phyloP scores from a whole-genome alignment of 2,888 invertebrate genomes.

The Sarcophaga caerulescens region DNA sequence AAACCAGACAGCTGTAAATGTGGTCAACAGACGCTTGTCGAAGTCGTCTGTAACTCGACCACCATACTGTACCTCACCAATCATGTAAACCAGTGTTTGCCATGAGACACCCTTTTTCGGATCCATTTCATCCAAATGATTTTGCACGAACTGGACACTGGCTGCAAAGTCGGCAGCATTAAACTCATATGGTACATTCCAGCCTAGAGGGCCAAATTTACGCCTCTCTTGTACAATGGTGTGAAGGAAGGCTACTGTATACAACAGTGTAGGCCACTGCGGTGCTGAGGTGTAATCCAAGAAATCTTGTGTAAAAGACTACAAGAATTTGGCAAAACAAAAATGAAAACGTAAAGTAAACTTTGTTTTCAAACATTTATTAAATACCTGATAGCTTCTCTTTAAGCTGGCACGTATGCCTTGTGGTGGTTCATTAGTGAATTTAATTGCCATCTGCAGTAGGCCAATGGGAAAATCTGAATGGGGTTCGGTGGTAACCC shows the following conservation, averaged over 20 bases:
- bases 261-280: constrained; percentile 96
- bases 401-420: constrained; percentile 96
- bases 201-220: constrained; percentile 97
- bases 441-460: constrained; percentile 96
- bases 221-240: constrained; percentile 97
- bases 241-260: constrained; percentile 96
- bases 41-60: constrained; percentile 98
- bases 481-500: constrained; percentile 98
- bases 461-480: constrained; percentile 94
- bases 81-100: constrained; percentile 98
- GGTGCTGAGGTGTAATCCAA: constrained; percentile 94
- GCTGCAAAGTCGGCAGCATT: constrained; percentile 96
- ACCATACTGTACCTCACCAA: constrained; percentile 94
- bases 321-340: neutral
- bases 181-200: constrained; percentile 98
- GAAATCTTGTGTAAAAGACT: constrained; percentile 87
- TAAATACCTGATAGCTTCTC: constrained; percentile 90
- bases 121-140: constrained; percentile 98
- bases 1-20: constrained; percentile 98
- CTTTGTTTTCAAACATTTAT: neutral
- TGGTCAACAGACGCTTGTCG: constrained; percentile 95
- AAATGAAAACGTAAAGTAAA: neutral
- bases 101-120: constrained; percentile 98
- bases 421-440: constrained; percentile 98
- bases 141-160: constrained; percentile 97